phyloP scores from a whole-genome alignment of 2,888 invertebrate species.

The Bugula neritina region DNA sequence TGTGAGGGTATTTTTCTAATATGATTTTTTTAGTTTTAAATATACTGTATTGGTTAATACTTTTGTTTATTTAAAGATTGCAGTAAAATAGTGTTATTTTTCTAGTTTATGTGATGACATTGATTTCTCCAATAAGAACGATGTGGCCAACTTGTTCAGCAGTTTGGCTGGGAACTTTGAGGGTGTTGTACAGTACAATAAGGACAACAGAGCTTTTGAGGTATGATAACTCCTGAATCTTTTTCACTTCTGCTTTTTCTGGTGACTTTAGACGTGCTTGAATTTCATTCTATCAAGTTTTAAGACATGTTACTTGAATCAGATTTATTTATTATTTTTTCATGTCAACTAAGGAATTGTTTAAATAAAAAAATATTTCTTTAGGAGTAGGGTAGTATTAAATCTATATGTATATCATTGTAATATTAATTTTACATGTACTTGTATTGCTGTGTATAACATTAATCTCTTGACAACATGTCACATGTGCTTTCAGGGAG shows the following conservation, averaged over 20 bases:
- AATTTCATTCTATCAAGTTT: no score
- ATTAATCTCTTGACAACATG: no score
- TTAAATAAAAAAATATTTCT: no score
- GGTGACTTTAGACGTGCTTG: no score
- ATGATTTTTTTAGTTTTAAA: no score
- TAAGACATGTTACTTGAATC: no score
- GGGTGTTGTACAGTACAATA: slow-evolving; percentile 87
- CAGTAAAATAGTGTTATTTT: background rate
- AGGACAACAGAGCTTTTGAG: slow-evolving; percentile 73
- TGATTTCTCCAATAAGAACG: slow-evolving; percentile 40
- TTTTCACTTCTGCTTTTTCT: no score
- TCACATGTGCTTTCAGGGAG: slow-evolving; percentile 53
- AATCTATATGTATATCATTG: background rate
- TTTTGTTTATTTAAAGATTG: background rate
- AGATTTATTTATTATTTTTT: background rate
- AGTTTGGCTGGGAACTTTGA: slow-evolving; percentile 80
- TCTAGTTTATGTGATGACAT: slow-evolving; percentile 42
- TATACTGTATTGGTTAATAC: no score
- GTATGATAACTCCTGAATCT: no score
- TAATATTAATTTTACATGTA: no score
- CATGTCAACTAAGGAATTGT: background rate
- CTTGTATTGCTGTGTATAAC: no score
- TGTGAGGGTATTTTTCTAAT: no score
- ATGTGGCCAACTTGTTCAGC: slow-evolving; percentile 72
- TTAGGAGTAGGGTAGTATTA: background rate